These are phyloP conservation scores for Amblyteles armatorius DNA, from an alignment of 2,888 invertebrate genomes.

Conservation along the genomic window DNA sequence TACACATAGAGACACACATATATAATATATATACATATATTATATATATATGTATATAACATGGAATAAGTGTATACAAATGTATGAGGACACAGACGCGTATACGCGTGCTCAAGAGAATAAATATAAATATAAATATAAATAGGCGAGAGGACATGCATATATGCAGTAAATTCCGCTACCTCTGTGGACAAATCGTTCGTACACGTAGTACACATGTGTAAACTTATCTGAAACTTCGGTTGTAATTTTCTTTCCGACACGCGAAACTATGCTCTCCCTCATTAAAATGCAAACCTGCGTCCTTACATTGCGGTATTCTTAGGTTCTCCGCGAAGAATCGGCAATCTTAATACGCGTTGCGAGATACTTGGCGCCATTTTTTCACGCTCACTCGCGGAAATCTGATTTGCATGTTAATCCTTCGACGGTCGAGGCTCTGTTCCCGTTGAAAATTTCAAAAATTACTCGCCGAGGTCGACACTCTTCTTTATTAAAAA, in stretches of 20 bases:
- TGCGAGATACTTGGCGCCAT: background rate
- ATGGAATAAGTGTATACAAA: background rate
- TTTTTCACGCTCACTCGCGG: background rate
- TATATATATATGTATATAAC: background rate
- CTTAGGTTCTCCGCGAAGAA: background rate
- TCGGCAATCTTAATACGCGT: background rate
- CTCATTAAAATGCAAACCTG: background rate
- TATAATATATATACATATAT: background rate
- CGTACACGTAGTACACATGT: slow-evolving; percentile 1
- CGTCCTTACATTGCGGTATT: background rate
- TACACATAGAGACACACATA: too few species aligned
- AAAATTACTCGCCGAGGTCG: background rate
- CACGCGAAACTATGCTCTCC: background rate
- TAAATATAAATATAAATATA: slow-evolving; percentile 24
- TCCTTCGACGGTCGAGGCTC: background rate
- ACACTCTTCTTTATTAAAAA: background rate
- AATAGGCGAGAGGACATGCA: slow-evolving; percentile 20
- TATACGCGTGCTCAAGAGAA: slow-evolving; percentile 20
- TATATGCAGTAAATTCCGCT: slow-evolving; percentile 20
- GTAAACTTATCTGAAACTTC: slow-evolving; percentile 3
- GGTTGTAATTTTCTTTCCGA: slow-evolving; percentile 7
- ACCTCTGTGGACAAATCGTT: slow-evolving; percentile 21
- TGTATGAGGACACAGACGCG: slow-evolving; percentile 9
- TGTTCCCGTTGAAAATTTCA: background rate
- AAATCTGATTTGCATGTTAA: background rate